Evolutionary conservation across 2,888 invertebrate genomes (phyloP).

Genomic region (Gymnosoma rotundatum): DNA sequence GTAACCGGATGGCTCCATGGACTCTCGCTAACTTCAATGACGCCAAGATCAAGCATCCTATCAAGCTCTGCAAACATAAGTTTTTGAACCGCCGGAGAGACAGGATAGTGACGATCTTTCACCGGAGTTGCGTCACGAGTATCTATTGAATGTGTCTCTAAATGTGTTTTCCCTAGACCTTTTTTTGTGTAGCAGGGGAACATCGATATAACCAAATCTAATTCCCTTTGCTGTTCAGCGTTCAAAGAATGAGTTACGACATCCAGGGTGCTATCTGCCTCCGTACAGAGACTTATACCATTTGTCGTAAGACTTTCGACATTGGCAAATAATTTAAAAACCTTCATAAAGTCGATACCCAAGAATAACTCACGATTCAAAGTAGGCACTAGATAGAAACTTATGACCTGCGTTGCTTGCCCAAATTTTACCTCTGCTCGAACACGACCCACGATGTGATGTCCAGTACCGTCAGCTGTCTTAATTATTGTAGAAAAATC

Average conservation of each 20-base stretch:
- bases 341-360: constrained; percentile 29
- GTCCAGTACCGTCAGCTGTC: background rate
- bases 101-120: background rate
- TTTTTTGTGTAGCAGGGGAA: too few relatives aligned
- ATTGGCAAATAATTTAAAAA: constrained; percentile 1
- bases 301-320: constrained; percentile 25
- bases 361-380: constrained; percentile 20
- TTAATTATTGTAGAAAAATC: background rate
- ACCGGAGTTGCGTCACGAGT: constrained; percentile 4
- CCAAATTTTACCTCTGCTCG: constrained; percentile 1
- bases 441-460: background rate
- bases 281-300: background rate
- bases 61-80: too few relatives aligned
- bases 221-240: constrained; percentile 64
- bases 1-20: background rate
- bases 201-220: too few relatives aligned
- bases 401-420: background rate
- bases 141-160: background rate
- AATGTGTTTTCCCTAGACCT: background rate
- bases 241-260: constrained; percentile 2
- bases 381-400: constrained; percentile 27
- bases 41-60: too few relatives aligned
- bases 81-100: constrained; percentile 10
- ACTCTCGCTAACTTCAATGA: constrained; percentile 22
- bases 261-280: background rate